Evolutionary conservation across 2,888 invertebrate genomes (phyloP).

Genomic region (Leptura quadrifasciata): DNA sequence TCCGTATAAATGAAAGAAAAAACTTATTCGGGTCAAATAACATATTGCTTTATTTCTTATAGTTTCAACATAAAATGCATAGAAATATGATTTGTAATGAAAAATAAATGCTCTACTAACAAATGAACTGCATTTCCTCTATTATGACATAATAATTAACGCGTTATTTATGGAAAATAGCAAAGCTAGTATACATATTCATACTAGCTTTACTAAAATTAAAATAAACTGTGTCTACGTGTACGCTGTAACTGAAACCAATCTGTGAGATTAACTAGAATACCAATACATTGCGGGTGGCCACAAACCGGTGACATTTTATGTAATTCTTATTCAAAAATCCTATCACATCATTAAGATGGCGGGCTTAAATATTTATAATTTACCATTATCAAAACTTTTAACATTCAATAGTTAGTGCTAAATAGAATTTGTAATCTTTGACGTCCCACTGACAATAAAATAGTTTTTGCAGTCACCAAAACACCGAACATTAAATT

Average conservation of each 20-base stretch:
- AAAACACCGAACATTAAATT: no score
- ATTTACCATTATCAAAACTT: no score
- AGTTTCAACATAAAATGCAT: conserved; percentile 26
- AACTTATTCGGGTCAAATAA: conserved; percentile 44
- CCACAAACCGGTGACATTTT: no score
- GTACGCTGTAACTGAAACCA: no score
- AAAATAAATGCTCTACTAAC: conserved; percentile 19
- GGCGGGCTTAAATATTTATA: no score
- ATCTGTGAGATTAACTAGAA: background rate
- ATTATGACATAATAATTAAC: conserved; percentile 21
- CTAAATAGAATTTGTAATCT: no score
- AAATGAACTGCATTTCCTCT: conserved; percentile 35
- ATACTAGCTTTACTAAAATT: no score
- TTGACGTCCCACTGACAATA: no score
- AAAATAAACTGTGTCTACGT: background rate
- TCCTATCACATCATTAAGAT: no score
- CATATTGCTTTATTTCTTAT: conserved; percentile 7
- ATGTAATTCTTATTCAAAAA: no score
- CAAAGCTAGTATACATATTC: background rate
- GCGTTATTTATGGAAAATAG: background rate
- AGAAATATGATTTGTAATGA: conserved; percentile 13
- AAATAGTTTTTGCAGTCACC: no score
- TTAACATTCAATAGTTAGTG: no score
- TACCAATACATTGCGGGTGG: background rate
- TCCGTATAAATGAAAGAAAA: conserved; percentile 53